Percentiles rank a stretch among this genome's conserved stretches.
These are phyloP conservation scores for Parazoanthus darwini DNA, from an alignment of 92 coral and sea anemone species.

Conservation along the genomic window DNA sequence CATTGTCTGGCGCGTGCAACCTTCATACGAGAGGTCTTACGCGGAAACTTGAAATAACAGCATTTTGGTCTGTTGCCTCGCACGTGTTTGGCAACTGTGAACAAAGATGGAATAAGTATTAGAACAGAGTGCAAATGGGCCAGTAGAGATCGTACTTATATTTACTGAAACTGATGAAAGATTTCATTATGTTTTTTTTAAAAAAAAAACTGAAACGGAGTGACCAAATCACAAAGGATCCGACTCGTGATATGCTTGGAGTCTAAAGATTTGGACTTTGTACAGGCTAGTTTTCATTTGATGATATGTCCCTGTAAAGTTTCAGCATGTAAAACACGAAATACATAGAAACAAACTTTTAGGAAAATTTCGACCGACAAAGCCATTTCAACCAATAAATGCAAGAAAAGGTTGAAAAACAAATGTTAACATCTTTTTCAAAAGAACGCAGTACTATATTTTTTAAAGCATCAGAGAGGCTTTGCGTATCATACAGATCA, in stretches of 20 bases:
- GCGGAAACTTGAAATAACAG: constrained; percentile 50
- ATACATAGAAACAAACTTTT: no score
- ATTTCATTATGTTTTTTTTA: not conserved
- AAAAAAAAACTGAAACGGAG: no score
- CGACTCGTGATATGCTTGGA: no score
- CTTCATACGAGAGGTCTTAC: constrained; percentile 40
- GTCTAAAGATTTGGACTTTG: not conserved
- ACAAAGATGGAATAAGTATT: not conserved
- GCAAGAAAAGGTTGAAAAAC: not conserved
- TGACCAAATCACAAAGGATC: no score
- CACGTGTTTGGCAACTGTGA: constrained; percentile 30
- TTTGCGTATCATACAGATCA: no score
- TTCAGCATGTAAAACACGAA: no score
- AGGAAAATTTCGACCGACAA: not conserved
- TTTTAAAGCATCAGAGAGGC: not conserved
- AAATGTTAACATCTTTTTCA: no score
- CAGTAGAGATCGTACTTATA: not conserved
- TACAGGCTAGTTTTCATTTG: not conserved
- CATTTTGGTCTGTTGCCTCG: constrained; percentile 44
- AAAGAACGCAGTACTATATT: no score
- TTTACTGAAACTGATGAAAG: not conserved
- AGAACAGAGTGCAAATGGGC: not conserved
- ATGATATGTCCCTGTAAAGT: not conserved
- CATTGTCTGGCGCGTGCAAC: constrained; percentile 52
- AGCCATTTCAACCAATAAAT: not conserved